Base-by-base conservation (phyloP, 2,797 vertebrate species). In the Megalops cyprinoides region DNA sequence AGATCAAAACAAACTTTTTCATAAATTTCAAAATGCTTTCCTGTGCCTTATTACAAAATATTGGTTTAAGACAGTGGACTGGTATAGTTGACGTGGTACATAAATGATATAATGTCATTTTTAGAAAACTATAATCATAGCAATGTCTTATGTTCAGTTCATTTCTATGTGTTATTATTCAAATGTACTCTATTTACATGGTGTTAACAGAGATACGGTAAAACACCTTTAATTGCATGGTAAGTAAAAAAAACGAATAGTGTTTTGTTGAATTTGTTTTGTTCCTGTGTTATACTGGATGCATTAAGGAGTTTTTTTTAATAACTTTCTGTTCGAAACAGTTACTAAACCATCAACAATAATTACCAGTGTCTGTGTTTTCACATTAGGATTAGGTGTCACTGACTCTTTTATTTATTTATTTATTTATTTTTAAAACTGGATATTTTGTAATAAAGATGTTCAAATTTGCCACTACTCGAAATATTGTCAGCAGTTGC, bases 81-180 rank as follows among this genome's bases (percentile, higher is more conserved):
- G 46, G 23, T 65, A 53, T 42, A 74, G 58, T 39, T 28, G 20
- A 75, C 44, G 67, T 56, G 62, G 67, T n/a, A 2, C 44, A 76
- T 77, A 76, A 81, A 67, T 67, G 49, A 23, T 28, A 81, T 23
- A 65, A 81, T 77, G 46, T 49, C 65, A 48, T 67, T 46, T 76
- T 58, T 67, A 81, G 56, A 76, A 81, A 76, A 81, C 58, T 77
- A 53, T 77, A 58, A 76, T 58, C 44, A 44, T 81, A 71, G 18
- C 42, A 42, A 44, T 23, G 18, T 39, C 42, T 75, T 46, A 76
- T 48, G 49, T 81, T 81, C 46, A 74, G 55, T 65, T 44, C 39
- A 20, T 65, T 39, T 44, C 18, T 71, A 71, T 42, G 20, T 71
- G 39, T 71, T 42, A 71, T 71, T 71, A 53, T 51, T 14, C 18